Base-by-base conservation (phyloP, 2,797 vertebrate genomes). In the Onychomys arenicola region DNA sequence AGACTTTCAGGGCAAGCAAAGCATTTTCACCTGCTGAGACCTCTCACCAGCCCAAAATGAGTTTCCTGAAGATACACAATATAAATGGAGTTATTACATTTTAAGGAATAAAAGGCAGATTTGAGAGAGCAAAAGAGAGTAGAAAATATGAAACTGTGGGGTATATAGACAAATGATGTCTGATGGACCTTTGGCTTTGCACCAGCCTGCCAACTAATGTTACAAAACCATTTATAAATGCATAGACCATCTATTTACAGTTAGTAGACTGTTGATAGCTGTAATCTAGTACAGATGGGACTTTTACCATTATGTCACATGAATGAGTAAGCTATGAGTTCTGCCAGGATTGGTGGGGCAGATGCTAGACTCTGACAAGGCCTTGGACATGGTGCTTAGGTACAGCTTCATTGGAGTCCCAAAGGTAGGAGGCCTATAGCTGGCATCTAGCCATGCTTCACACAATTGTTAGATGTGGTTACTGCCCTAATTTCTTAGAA, bases 191-290 rank as follows among this genome's bases (percentile, higher is more conserved):
- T 92, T 86, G 59, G 3, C 12, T 55, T 61, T 27, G 27, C 5
- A 12, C 29, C 3, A 2, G 7, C 12, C 49, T 17, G 12, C 17
- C 37, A 52, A 23, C 1, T n/a, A 73, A 13, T 92, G 40, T 32
- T n/a, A 57, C 21, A 32, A 21, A 11, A 88, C 8, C 4, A 8
- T 37, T 63, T 89, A 21, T 67, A 83, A 86, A 67, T 11, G 32
- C 4, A 90, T 0, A 73, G 46, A 19, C 1, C 1, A 1, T n/a
- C 0, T 0, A 3, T 27, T 55, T 63, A 37, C 29, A 37, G 5
- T 83, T 80, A 43, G 43, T 27, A 19, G 12, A 34, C 17, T 59
- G 49, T n/a, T 43, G 21, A 1, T 37, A 43, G 4, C 13, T 81
- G 0, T 11, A 59, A 78, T 49, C 3, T 93, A 12, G 5, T 52